phyloP scores from a whole-genome alignment of 1,140 invertebrate species.

The Metopolophium dirhodum region DNA sequence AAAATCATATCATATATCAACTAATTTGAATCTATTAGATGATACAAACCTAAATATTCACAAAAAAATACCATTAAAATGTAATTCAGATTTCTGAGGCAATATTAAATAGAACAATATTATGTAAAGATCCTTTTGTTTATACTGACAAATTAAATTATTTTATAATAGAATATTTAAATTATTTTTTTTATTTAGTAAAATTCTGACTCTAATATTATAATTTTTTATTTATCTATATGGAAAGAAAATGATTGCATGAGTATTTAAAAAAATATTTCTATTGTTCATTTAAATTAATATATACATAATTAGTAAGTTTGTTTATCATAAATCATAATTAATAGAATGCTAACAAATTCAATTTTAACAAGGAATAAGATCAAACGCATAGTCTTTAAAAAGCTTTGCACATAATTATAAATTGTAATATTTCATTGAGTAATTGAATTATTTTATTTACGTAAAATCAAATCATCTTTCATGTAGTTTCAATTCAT shows the following conservation, averaged over 20 bases:
- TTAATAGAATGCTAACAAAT: not conserved
- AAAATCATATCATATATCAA: not conserved
- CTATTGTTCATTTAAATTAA: not conserved
- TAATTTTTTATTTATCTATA: not conserved
- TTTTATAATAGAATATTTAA: not conserved
- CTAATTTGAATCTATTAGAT: no score
- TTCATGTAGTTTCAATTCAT: not conserved
- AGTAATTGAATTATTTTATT: not conserved
- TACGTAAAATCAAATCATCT: not conserved
- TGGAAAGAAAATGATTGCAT: not conserved
- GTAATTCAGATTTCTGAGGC: not conserved
- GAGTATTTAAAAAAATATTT: not conserved
- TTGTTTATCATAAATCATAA: slow-evolving; percentile 29
- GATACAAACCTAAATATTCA: no score
- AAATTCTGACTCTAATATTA: not conserved
- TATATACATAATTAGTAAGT: not conserved
- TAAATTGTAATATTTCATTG: slow-evolving; percentile 25
- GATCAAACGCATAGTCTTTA: not conserved
- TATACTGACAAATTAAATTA: not conserved
- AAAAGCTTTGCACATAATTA: not conserved
- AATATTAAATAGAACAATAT: not conserved
- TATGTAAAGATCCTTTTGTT: not conserved
- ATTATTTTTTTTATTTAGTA: not conserved
- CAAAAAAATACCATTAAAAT: not conserved
- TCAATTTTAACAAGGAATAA: not conserved